These are phyloP conservation scores for Trichonephila clavata DNA, from an alignment of 1,140 invertebrate genomes.

Conservation along the genomic window DNA sequence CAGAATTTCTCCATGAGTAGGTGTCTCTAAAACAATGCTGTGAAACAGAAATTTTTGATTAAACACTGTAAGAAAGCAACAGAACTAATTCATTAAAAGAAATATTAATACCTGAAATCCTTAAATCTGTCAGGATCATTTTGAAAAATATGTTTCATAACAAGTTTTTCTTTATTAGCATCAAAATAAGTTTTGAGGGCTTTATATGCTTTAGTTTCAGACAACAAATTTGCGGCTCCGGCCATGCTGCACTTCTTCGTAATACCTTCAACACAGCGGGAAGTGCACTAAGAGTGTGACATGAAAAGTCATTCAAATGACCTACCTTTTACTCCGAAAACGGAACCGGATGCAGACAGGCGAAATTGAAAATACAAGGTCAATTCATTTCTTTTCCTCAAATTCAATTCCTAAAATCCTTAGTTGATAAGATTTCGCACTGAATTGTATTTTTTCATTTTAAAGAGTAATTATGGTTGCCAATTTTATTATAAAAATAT, in stretches of 20 bases:
- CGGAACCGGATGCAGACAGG: constrained; percentile 5
- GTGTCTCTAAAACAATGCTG: constrained; percentile 82
- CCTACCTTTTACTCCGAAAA: constrained; percentile 41
- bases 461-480: neutral
- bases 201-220: constrained; percentile 82
- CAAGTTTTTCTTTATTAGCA: constrained; percentile 86
- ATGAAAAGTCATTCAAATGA: constrained; percentile 68
- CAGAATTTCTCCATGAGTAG: constrained; percentile 92
- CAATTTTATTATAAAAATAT: neutral
- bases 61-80: no score
- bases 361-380: constrained; percentile 26
- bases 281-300: neutral
- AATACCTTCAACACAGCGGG: neutral
- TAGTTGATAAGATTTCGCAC: neutral
- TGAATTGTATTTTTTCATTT: neutral
- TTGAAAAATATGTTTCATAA: constrained; percentile 89
- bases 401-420: neutral
- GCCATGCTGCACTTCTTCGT: constrained; percentile 19
- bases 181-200: constrained; percentile 88
- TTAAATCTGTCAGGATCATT: constrained; percentile 89
- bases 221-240: neutral
- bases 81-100: neutral
- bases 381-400: constrained; percentile 19
- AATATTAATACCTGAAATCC: constrained; percentile 87
- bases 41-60: neutral